A percentile compares a stretch with the other conserved stretches of the same genome.
These are phyloP conservation scores for Ctenochaetus hawaiiensis DNA, from an alignment of 2,797 vertebrate species.

Conservation along the genomic window DNA sequence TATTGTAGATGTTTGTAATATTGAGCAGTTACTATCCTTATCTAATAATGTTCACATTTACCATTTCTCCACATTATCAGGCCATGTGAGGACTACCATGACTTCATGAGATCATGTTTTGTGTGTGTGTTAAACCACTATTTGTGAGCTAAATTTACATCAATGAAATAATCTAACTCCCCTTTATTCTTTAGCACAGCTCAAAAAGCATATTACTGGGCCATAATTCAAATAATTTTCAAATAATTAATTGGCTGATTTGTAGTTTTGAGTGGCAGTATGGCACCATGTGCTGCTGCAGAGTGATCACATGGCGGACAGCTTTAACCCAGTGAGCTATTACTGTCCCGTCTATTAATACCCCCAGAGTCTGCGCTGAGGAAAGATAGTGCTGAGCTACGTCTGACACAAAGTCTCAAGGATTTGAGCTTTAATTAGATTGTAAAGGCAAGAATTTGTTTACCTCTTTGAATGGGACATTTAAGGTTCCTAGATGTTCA, in stretches of 20 bases:
- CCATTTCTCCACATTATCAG: background rate
- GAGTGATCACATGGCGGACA: slow-evolving; percentile 64
- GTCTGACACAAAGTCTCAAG: slow-evolving; percentile 44
- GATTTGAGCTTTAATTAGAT: slow-evolving; percentile 49
- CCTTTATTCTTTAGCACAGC: background rate
- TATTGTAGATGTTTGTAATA: background rate
- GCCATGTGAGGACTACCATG: too few relatives aligned
- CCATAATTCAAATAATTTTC: background rate
- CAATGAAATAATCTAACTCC: background rate
- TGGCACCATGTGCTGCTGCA: slow-evolving; percentile 14
- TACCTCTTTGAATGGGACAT: background rate
- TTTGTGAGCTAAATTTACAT: background rate
- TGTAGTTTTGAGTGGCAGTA: slow-evolving; percentile 12
- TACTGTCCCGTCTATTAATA: slow-evolving; percentile 76
- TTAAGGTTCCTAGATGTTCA: background rate
- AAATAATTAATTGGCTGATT: too few relatives aligned
- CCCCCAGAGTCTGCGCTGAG: slow-evolving; percentile 42
- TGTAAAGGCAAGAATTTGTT: slow-evolving; percentile 40
- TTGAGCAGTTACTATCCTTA: background rate
- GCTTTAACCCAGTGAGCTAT: slow-evolving; percentile 74
- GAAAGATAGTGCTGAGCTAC: slow-evolving; percentile 51
- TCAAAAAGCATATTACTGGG: background rate
- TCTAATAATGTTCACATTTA: background rate
- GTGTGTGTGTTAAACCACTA: accelerated
- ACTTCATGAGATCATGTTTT: too few relatives aligned